Evolutionary conservation across 2,888 invertebrate genomes (phyloP).

Genomic region (Apoda limacodes): DNA sequence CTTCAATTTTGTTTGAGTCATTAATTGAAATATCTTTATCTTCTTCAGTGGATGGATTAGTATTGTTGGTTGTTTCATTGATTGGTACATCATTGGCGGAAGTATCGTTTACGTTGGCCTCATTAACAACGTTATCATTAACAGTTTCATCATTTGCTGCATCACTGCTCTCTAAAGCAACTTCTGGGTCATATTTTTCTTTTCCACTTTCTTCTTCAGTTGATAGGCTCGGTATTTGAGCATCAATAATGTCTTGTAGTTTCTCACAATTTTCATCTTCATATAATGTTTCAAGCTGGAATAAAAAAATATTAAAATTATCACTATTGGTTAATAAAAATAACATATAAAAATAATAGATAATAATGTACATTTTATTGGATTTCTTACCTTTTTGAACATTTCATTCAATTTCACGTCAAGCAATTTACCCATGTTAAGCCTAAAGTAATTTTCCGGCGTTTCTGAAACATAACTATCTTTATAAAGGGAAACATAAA

Average conservation of each 20-base stretch:
- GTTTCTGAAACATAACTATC: slow-evolving; percentile 22
- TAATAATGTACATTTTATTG: not conserved
- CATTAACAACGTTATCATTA: no score
- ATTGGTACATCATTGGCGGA: no score
- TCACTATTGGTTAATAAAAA: no score
- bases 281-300: not conserved
- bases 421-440: slow-evolving; percentile 25
- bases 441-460: slow-evolving; percentile 25
- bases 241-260: not conserved
- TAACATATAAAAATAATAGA: not conserved
- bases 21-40: slow-evolving; percentile 1
- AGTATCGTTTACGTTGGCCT: no score
- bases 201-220: not conserved
- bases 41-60: not conserved
- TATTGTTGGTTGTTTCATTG: no score
- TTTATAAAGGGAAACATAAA: no score
- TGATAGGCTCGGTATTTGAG: not conserved
- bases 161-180: no score
- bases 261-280: not conserved
- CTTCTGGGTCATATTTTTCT: no score
- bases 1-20: slow-evolving; percentile 1
- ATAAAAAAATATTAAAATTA: not conserved
- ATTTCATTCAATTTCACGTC: slow-evolving; percentile 23
- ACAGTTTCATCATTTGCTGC: no score
- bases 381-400: slow-evolving; percentile 27